Conservation (phyloP, 1,140 invertebrate genomes). For the Drosophila nannoptera region DNA sequence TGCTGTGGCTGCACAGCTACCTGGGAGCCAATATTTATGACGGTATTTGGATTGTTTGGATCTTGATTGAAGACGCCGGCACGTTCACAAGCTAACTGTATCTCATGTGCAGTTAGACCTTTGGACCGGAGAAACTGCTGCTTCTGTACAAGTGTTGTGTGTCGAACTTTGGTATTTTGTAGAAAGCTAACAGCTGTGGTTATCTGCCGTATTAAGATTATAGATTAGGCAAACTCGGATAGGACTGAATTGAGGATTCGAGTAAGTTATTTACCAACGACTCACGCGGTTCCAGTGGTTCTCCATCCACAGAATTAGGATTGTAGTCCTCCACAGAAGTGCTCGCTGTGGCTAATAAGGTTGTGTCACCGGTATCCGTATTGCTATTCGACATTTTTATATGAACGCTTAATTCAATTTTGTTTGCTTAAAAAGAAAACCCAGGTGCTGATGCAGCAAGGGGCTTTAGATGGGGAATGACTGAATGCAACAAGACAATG, state of each 20-base stretch:
- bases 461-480: conserved; percentile 5
- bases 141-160: conserved; percentile 87
- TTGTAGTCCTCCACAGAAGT: conserved; percentile 38
- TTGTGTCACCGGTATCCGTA: conserved; percentile 77
- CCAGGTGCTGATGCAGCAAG: conserved; percentile 24
- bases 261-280: conserved; percentile 55
- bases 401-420: conserved; percentile 73
- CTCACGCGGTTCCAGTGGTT: conserved; percentile 58
- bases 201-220: conserved; percentile 81
- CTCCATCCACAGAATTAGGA: conserved; percentile 13
- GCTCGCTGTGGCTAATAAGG: conserved; percentile 55
- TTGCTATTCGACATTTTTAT: conserved; percentile 71
- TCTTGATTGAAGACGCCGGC: conserved; percentile 79
- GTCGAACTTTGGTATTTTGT: conserved; percentile 88
- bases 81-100: conserved; percentile 85
- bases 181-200: conserved; percentile 92
- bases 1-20: conserved; percentile 71
- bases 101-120: conserved; percentile 89
- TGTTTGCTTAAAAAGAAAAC: conserved; percentile 35
- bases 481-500: conserved; percentile 3
- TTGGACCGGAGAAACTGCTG: conserved; percentile 89
- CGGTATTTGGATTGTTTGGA: conserved; percentile 69
- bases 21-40: conserved; percentile 76
- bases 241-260: not conserved
- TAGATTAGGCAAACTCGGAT: conserved; percentile 50